phyloP scores from a whole-genome alignment of 2,888 invertebrate genomes.

The Spisula subtruncata region DNA sequence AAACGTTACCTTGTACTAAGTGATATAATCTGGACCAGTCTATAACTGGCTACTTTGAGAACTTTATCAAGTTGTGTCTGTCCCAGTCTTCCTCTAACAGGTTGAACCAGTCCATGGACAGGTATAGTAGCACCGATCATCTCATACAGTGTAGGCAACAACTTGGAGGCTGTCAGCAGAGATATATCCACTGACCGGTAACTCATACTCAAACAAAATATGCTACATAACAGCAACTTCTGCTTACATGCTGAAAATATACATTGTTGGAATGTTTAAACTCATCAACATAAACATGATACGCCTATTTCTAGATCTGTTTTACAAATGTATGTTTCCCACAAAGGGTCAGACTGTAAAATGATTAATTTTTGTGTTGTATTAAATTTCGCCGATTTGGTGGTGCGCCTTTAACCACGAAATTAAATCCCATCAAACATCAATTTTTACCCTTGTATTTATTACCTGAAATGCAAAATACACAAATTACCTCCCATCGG shows the following conservation, averaged over 20 bases:
- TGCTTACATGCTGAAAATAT: conserved; percentile 71
- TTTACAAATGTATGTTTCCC: no score
- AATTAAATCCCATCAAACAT: no score
- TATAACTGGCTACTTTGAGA: conserved; percentile 88
- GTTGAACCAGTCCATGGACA: conserved; percentile 78
- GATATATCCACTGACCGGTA: conserved; percentile 90
- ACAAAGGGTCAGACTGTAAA: no score
- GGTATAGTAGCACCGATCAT: conserved; percentile 86
- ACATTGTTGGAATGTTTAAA: no score
- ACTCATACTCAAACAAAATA: conserved; percentile 90
- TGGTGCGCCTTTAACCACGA: no score
- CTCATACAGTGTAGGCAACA: conserved; percentile 89
- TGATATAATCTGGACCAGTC: conserved; percentile 90
- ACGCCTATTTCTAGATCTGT: no score
- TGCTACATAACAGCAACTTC: conserved; percentile 89
- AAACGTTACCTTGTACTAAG: conserved; percentile 89
- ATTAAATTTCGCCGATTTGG: no score
- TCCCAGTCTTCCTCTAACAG: conserved; percentile 75
- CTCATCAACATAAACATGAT: no score
- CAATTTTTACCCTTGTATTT: no score
- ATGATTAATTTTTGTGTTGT: no score
- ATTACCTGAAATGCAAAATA: no score
- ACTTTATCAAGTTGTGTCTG: conserved; percentile 80
- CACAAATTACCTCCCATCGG: no score
- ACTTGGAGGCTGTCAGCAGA: conserved; percentile 89